phyloP scores from a whole-genome alignment of 2,113 vertebrate genomes.

The Perca fluviatilis region DNA sequence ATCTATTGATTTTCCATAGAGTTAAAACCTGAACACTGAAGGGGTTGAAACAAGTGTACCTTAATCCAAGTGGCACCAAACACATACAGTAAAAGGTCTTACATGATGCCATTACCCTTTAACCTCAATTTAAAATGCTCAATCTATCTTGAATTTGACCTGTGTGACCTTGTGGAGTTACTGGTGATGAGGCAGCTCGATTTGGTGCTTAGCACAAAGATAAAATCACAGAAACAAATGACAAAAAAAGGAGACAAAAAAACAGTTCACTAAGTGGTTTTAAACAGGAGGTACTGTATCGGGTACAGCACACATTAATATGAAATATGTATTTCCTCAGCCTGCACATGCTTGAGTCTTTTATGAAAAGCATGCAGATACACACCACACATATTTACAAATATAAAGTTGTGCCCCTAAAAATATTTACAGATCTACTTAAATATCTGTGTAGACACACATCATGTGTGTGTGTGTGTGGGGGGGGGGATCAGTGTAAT shows the following conservation, averaged over 20 bases:
- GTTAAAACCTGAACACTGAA: neutral
- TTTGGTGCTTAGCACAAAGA: neutral
- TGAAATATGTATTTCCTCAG: neutral
- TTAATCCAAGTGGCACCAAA: neutral
- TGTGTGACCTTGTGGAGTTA: slow-evolving; percentile 3
- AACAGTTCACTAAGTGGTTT: rapidly evolving
- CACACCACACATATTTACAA: neutral
- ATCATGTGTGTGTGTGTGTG: neutral
- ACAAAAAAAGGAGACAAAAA: neutral
- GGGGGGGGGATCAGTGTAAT: too few relatives aligned
- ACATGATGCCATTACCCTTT: neutral
- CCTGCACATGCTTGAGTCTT: neutral
- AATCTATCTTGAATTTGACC: neutral
- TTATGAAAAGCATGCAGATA: neutral
- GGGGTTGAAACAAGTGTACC: neutral
- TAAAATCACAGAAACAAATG: too few relatives aligned
- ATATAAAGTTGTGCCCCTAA: neutral
- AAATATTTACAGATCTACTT: neutral
- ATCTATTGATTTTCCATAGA: neutral
- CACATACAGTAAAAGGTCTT: neutral
- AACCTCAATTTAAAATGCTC: neutral
- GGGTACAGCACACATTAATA: too few relatives aligned
- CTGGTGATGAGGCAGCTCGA: neutral
- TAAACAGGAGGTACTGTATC: neutral
- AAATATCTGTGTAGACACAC: neutral